Base-by-base conservation (phyloP, 2,113 vertebrate genomes). In the Amblyopsis rosae region DNA sequence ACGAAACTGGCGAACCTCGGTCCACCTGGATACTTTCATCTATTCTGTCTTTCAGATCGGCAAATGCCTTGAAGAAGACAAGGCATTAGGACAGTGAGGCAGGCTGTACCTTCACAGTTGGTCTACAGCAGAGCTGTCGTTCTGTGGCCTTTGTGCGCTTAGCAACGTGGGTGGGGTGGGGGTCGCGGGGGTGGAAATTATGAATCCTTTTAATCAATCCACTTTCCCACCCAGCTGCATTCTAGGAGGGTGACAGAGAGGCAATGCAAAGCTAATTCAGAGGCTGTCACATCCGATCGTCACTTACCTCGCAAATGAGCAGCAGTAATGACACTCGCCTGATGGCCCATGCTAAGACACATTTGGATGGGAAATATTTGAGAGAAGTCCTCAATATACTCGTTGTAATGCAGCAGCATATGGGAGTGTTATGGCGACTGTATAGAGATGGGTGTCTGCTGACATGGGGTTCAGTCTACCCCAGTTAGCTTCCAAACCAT, bases 181-280 rank as follows among this genome's bases (percentile, higher is more conserved):
- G 92, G 92, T 89, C 0, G 3, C 62, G 62, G 91, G 90, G 93
- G 86, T 93, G 93, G 94, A 94, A 26, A 95, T 85, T 84, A 85
- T 86, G 79, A 95, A 96, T 96, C 95, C 94, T 96, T 95, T 97
- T 95, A 96, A 98, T 98, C 95, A 95, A 93, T 92, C 93, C 93
- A 93, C 92, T 91, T 85, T 91, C 92, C 92, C 93, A 91, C 77
- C 73, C 68, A 72, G 78, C 77, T 70, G 73, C 73, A 70, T 75
- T 81, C 75, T 64, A 75, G 93, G 95, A 95, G 95, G 94, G 91
- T 94, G 96, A 96, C 94, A 91, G 94, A 93, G 88, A 93, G 92
- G 76, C 73, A 93, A 91, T 91, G 90, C 93, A 95, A 95, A 94
- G 89, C 94, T 95, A 95, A 98, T 98, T 95, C 94, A 80, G 65